A percentile compares a stretch with the other conserved stretches of the same genome.
These are phyloP conservation scores for Lagenorhynchus albirostris DNA, from an alignment of 2,113 vertebrate species.

Conservation along the genomic window DNA sequence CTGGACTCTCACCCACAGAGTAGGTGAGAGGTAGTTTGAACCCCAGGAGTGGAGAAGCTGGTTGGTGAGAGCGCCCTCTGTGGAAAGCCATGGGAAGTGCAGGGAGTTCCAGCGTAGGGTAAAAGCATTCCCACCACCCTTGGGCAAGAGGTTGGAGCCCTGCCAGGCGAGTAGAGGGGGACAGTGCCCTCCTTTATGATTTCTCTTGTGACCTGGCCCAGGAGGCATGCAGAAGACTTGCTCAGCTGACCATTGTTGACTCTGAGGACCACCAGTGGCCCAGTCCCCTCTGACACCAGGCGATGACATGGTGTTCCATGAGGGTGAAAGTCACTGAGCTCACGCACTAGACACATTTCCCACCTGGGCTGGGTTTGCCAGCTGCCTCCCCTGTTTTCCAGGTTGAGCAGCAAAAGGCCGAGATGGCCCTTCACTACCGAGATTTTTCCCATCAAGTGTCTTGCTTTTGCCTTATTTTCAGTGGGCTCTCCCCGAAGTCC, in stretches of 20 bases:
- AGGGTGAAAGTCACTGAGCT: background rate
- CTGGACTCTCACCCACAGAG: background rate
- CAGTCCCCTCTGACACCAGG: background rate
- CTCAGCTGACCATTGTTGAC: background rate
- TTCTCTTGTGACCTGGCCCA: background rate
- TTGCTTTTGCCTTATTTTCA: slow-evolving; percentile 23
- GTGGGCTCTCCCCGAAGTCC: slow-evolving; percentile 96
- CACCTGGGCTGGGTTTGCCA: background rate
- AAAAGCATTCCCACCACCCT: background rate
- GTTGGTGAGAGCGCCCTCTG: background rate
- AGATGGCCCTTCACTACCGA: background rate
- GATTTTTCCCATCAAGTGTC: background rate
- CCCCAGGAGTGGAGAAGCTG: background rate
- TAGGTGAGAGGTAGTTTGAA: background rate
- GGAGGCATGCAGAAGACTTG: background rate
- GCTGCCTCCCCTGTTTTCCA: background rate
- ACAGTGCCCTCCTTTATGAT: background rate
- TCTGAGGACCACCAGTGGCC: background rate
- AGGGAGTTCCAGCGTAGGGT: fast-evolving
- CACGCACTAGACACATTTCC: background rate
- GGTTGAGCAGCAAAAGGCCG: background rate
- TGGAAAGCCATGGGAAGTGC: background rate
- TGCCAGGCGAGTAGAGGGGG: fast-evolving
- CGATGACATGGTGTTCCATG: fast-evolving
- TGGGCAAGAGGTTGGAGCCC: background rate